Percentiles rank a stretch among this genome's conserved stretches.
These are phyloP conservation scores for Amphiprion ocellaris DNA, from an alignment of 2,113 vertebrate species.

Conservation along the genomic window DNA sequence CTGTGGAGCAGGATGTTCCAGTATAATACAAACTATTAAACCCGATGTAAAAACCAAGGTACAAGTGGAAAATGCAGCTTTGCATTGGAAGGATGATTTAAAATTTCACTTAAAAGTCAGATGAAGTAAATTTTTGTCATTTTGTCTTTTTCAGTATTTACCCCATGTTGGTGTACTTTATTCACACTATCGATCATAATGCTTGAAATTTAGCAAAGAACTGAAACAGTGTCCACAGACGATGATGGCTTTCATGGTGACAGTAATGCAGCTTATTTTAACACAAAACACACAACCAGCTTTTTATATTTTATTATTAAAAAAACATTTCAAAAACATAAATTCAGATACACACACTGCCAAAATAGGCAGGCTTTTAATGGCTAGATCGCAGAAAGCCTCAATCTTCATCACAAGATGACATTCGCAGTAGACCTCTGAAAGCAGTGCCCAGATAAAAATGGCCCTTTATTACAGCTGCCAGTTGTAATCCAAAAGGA, in stretches of 20 bases:
- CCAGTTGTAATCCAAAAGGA: slow-evolving; percentile 43
- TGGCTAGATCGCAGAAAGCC: slow-evolving; percentile 28
- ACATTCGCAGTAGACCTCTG: slow-evolving; percentile 17
- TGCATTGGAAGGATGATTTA: too few relatives aligned
- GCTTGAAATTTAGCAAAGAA: too few relatives aligned
- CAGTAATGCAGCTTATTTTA: background rate
- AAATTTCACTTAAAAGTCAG: too few relatives aligned
- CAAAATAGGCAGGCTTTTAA: slow-evolving; percentile 10
- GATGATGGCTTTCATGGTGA: background rate
- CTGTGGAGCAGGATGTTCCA: too few relatives aligned
- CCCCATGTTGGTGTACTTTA: too few relatives aligned
- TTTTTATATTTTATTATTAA: slow-evolving; percentile 61
- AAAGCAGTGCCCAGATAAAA: slow-evolving; percentile 23
- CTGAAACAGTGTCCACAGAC: too few relatives aligned
- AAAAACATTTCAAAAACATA: slow-evolving; percentile 33
- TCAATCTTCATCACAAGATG: slow-evolving; percentile 24
- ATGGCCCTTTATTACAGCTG: slow-evolving; percentile 53
- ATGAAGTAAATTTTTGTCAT: too few relatives aligned
- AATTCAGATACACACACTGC: slow-evolving; percentile 39
- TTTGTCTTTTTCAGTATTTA: too few relatives aligned
- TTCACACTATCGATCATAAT: too few relatives aligned
- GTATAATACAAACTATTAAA: too few relatives aligned
- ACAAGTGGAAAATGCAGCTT: too few relatives aligned
- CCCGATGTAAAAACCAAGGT: too few relatives aligned
- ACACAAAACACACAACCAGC: background rate